Conservation (phyloP, 2,888 invertebrate species). For the Lathronympha strigana region DNA sequence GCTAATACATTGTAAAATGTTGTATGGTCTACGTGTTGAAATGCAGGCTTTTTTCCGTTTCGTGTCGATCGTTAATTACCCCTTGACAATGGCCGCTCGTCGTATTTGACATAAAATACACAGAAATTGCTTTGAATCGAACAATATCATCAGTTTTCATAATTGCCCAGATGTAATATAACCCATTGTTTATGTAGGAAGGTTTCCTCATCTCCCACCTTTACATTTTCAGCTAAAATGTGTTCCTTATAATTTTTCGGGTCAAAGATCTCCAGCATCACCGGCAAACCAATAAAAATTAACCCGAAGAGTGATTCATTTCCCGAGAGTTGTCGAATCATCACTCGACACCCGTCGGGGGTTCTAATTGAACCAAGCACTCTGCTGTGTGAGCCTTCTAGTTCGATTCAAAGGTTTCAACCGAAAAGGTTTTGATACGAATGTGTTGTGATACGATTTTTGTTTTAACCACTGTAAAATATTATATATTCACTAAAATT, state of each 20-base stretch:
- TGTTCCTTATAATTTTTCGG: neutral
- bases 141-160: too few species aligned
- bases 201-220: neutral
- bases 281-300: slow-evolving; percentile 3
- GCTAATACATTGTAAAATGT: too few species aligned
- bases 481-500: too few species aligned
- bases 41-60: too few species aligned
- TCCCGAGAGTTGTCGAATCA: slow-evolving; percentile 37
- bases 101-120: too few species aligned
- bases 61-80: too few species aligned
- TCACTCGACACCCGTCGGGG: slow-evolving; percentile 11
- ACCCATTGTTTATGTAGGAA: neutral
- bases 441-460: neutral
- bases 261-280: neutral
- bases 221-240: neutral
- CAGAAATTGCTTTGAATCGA: too few species aligned
- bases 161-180: too few species aligned
- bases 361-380: slow-evolving; percentile 25
- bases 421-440: too few species aligned
- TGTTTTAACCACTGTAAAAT: too few species aligned
- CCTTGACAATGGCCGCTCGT: too few species aligned
- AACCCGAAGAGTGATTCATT: slow-evolving; percentile 16
- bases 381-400: neutral
- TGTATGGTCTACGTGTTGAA: too few species aligned
- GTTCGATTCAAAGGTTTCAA: neutral